Evolutionary conservation across 1,140 invertebrate species (phyloP), one percentile per base, ranked within the genome.

Genomic region (Pogonus chalceus): DNA sequence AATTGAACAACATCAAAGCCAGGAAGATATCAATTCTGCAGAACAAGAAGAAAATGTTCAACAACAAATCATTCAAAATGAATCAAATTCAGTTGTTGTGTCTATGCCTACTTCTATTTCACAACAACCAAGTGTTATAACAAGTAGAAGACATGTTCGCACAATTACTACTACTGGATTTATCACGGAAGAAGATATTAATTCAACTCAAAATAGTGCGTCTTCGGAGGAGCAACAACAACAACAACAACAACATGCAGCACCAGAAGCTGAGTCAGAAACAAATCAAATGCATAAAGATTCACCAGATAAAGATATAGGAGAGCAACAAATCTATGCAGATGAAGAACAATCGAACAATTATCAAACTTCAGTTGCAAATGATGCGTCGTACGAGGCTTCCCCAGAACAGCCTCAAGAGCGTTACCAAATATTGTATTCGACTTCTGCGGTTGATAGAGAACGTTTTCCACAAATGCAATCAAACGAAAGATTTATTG

Each of bases 111-210:
- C n/a, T n/a, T n/a, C n/a, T n/a, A n/a, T n/a, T n/a, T n/a, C n/a
- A 24, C 37, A 43, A 43, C 37, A 43, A 43, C 37, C 37, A 12
- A 74, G 76, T 2, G 78, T 81, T 10, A 80, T 79, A 55, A 76
- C 75, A 2, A 72, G 73, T 18, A 71, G 76, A 20, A 70, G 76
- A 24, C 72, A 74, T 24, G 70, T 79, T 16, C 68, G 79, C n/a
- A 80, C 78, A 2, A 81, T 80, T 49, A 80, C 78, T 2, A 73
- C 79, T 2, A 71, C 79, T 7, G 78, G 78, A 1, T 78, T 79
- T 56, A 80, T 80, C 43, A 79, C 77, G 1, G 74, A 76, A 46
- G 67, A 68, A 23, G 66, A 65, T 0, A 56, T 72, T 1, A 59
- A 57, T 1, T 75, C 21, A 57, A 69, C 49, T 62, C 60, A 16